Evolutionary conservation across 2,888 invertebrate genomes (phyloP).

Genomic region (Cactoblastis cactorum): DNA sequence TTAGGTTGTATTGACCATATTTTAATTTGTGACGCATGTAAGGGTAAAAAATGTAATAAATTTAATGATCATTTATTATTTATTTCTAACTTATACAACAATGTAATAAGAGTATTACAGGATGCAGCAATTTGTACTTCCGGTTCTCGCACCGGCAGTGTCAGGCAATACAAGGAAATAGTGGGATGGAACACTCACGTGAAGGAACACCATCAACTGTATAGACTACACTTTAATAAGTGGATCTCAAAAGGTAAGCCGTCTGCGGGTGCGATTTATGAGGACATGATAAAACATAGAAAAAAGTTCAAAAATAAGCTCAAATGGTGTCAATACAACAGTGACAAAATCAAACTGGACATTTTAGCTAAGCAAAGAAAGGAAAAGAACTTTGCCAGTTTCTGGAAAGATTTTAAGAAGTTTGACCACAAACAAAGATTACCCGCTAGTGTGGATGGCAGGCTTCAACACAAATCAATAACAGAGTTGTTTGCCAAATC

Average conservation of each 20-base stretch:
- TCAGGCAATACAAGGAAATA: too few species aligned
- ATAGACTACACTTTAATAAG: background rate
- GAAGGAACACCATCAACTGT: too few species aligned
- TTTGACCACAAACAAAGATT: background rate
- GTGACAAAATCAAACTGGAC: constrained; percentile 1
- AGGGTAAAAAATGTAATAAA: background rate
- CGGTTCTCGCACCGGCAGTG: too few species aligned
- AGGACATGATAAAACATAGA: constrained; percentile 15
- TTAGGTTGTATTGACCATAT: too few species aligned
- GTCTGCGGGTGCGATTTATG: constrained; percentile 8
- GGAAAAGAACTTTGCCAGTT: background rate
- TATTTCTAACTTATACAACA: background rate
- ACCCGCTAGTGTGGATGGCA: background rate
- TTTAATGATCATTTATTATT: background rate
- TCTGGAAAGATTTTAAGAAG: constrained; percentile 5
- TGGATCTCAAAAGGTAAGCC: constrained; percentile 21
- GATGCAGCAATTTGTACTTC: too few species aligned
- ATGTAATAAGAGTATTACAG: background rate
- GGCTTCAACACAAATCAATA: background rate
- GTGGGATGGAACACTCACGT: too few species aligned
- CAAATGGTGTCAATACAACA: constrained; percentile 17
- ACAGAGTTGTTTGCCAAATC: background rate
- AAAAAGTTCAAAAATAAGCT: constrained; percentile 17
- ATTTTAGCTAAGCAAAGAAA: background rate
- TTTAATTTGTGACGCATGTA: background rate